Evolutionary conservation across 1,140 invertebrate species (phyloP), one percentile per base, ranked within the genome.

Genomic region (Octopus bimaculoides): DNA sequence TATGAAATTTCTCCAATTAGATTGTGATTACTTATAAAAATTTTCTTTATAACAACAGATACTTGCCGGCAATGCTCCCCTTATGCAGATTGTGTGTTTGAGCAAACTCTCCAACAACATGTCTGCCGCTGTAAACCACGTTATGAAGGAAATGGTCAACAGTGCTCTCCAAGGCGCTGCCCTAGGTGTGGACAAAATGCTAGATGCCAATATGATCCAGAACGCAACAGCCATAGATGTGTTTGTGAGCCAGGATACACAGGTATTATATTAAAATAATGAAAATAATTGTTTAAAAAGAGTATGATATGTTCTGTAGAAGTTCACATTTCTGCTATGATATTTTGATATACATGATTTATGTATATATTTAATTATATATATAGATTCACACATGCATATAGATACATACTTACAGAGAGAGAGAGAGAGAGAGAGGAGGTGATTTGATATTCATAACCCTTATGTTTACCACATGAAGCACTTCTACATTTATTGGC

Each of bases 101-200:
- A 85, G 76, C 71, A 81, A n/a, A 75, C 71, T 8, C 76, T n/a
- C 5, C 52, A 74, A 52, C 26, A 54, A 26, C 85, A 85, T 75
- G 61, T 77, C 4, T 88, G 86, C 80, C 69, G 74, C 4, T 88
- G 87, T 82, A 74, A 78, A n/a, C 52, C 71, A 17, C 84, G 85
- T 55, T 86, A 82, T 81, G 77, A 78, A 73, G 85, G 86, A 12
- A 79, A 86, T 69, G 84, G 84, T 9, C 78, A 76, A 8, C 54
- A 41, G 4, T 86, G 84, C 66, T 53, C 54, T 4, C 81, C 77
- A 4, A 78, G 80, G 26, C 84, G 86, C 74, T 97, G 96, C 84
- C 93, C 95, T 82, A 71, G 69, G 92, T 98, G 97, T 86, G 93
- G 95, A 83, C 83, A 90, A 20, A 93, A 97, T 82, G 96, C 96